Evolutionary conservation across 1,140 invertebrate species (phyloP), one percentile per base, ranked within the genome.

Genomic region (Rhyacophila brunnea): DNA sequence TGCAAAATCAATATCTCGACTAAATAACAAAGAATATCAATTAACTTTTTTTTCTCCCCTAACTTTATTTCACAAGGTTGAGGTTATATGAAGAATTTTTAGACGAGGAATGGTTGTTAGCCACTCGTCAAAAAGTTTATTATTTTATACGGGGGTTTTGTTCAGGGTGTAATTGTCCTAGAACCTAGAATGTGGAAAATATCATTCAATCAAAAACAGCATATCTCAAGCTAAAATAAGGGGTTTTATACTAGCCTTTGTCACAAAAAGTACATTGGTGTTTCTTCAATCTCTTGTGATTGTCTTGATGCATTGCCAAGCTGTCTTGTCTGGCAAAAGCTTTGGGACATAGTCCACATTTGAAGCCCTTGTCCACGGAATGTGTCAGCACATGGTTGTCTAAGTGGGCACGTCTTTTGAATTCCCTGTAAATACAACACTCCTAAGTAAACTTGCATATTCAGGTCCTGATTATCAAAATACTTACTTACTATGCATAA

Each of bases 261-360:
- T 79, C 76, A 60, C 85, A 87, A 9, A 79, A 67, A 6, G 73
- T 69, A 66, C 84, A 87, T 15, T 79, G 73, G 64, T 85, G 82
- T 28, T 81, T 80, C 19, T 82, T 77, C 40, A 78, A 76, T 0
- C 77, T 69, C 53, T 77, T 78, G 62, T 84, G 82, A 9, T 71
- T 67, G 64, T 74, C 69, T 46, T 67, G 64, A 44, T 77, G 74
- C 1, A 66, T 62, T 10, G 73, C 59, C 11, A 77, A 60, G 38
- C 65, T 70, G 32, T 74, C 70, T 64, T 73, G 64, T 11, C 67
- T 70, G 0, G 68, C 54, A 48, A 77, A 77, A n/a, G 60, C 69
- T 57, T 70, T 71, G 3, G 48, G 51, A 46, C 76, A 78, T 1
- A 66, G 62, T 1, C 71, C 66, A 45, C 76, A 78, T 3, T 59